phyloP scores from a whole-genome alignment of 2,888 invertebrate species.

The Ceraclea dissimilis region DNA sequence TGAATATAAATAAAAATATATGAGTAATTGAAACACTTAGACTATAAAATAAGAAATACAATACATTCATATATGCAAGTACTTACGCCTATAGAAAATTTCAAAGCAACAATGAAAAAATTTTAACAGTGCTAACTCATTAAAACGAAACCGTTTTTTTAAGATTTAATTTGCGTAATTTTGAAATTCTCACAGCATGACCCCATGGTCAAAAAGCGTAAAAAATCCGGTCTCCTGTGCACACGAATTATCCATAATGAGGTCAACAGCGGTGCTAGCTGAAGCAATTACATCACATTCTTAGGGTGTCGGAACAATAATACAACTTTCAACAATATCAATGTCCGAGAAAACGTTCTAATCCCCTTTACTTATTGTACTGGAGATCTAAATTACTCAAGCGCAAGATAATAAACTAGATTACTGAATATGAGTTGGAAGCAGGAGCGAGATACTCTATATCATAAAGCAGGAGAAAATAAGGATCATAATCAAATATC shows the following conservation, averaged over 20 bases:
- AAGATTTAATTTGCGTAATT: neutral
- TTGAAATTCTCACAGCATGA: conserved; percentile 4
- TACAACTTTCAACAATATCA: conserved; percentile 1
- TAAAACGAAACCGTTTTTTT: neutral
- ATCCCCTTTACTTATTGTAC: neutral
- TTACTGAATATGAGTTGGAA: no score
- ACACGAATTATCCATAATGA: conserved; percentile 7
- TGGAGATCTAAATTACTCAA: neutral
- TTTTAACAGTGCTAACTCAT: neutral
- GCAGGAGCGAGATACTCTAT: no score
- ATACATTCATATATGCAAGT: no score
- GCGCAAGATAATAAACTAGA: neutral
- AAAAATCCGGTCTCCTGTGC: conserved; percentile 13
- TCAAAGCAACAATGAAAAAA: no score
- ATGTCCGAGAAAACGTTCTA: conserved; percentile 9
- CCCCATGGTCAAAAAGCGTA: conserved; percentile 3
- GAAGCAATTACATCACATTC: conserved; percentile 1
- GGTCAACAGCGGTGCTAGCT: conserved; percentile 6
- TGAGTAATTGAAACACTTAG: no score
- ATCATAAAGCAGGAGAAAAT: no score
- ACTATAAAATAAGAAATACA: no score
- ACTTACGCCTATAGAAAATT: no score
- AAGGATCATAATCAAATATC: no score
- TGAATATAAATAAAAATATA: no score
- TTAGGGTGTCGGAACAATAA: neutral